These are phyloP conservation scores for Epizoanthus illoricatus DNA, from an alignment of 92 coral and sea anemone genomes.

Conservation along the genomic window DNA sequence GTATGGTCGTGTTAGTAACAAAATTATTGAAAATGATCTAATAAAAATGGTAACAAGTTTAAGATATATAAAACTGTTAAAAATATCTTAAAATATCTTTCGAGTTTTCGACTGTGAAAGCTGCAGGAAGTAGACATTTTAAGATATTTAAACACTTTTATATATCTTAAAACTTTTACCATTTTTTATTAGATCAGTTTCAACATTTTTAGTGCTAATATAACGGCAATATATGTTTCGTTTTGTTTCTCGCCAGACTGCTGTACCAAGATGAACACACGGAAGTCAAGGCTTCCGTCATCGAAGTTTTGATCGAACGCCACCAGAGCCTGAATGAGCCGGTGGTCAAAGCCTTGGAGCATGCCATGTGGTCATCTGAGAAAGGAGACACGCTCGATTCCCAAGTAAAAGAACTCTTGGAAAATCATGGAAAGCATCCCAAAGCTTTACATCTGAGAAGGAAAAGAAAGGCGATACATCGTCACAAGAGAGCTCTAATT, in stretches of 20 bases:
- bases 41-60: too few species aligned
- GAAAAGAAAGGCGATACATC: conserved; percentile 66
- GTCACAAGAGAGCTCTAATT: conserved; percentile 89
- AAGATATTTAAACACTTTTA: too few species aligned
- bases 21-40: too few species aligned
- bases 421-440: conserved; percentile 89
- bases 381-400: conserved; percentile 81
- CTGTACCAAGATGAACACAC: conserved; percentile 75
- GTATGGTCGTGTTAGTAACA: too few species aligned
- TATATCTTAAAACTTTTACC: too few species aligned
- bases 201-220: too few species aligned
- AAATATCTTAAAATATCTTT: too few species aligned
- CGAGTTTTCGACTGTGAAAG: too few species aligned
- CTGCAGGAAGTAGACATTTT: too few species aligned
- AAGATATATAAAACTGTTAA: too few species aligned
- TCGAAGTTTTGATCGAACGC: conserved; percentile 84
- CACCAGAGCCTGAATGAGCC: conserved; percentile 68
- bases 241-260: neutral
- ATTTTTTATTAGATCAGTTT: too few species aligned
- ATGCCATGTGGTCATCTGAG: conserved; percentile 83
- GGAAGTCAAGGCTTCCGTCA: conserved; percentile 90
- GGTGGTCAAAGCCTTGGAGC: conserved; percentile 76
- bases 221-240: too few species aligned
- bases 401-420: conserved; percentile 73
- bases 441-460: conserved; percentile 65